Evolutionary conservation across 2,888 invertebrate genomes (phyloP).

Genomic region (Orthosia cruda): DNA sequence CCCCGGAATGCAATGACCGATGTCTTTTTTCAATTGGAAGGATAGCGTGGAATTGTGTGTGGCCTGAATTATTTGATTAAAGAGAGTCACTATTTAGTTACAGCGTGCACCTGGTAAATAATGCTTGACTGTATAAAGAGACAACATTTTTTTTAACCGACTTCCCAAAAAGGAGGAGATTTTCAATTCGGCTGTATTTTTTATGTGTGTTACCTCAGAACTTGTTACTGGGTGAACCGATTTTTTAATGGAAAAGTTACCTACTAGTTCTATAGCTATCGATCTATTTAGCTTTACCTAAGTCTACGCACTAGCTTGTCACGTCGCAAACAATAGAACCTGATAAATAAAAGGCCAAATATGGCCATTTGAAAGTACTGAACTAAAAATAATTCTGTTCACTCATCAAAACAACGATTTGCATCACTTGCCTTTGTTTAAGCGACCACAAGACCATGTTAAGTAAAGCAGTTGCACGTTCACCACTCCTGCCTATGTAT

Average conservation of each 20-base stretch:
- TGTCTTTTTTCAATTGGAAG: slow-evolving; percentile 60
- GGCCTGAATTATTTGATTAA: slow-evolving; percentile 58
- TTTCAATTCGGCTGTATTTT: too few relatives aligned
- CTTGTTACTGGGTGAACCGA: too few relatives aligned
- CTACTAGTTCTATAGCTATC: background rate
- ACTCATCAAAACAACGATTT: background rate
- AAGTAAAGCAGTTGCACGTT: background rate
- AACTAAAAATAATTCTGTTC: background rate
- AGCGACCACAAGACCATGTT: background rate
- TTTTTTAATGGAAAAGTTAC: background rate
- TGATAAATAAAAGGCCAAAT: background rate
- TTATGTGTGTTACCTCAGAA: too few relatives aligned
- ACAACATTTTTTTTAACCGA: too few relatives aligned
- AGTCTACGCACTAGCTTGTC: too few relatives aligned
- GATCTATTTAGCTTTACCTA: background rate
- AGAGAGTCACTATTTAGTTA: background rate
- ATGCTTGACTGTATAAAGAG: background rate
- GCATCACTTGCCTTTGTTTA: slow-evolving; percentile 2
- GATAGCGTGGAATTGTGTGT: slow-evolving; percentile 49
- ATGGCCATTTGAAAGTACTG: background rate
- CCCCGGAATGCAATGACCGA: slow-evolving; percentile 62
- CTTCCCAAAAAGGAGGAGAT: too few relatives aligned
- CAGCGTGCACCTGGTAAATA: slow-evolving; percentile 20
- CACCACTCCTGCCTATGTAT: background rate
- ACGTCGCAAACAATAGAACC: background rate